A percentile compares a stretch with the other conserved stretches of the same genome.
phyloP scores from a whole-genome alignment of 2,888 invertebrate genomes.

The Aporophyla lueneburgensis region DNA sequence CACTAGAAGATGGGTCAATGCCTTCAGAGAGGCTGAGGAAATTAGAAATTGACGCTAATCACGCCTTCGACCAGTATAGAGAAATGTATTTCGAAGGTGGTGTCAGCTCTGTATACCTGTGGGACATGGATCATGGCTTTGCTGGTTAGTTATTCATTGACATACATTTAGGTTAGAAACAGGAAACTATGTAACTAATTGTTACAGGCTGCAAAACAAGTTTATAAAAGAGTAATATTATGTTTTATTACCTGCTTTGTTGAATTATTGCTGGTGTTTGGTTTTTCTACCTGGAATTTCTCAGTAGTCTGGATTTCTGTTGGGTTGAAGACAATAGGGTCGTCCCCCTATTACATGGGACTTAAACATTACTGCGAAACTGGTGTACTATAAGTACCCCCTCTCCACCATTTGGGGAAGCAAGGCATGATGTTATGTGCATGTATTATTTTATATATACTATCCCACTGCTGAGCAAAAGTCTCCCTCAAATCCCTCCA shows the following conservation, averaged over 20 bases:
- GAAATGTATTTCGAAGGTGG: conserved; percentile 99
- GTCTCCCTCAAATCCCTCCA: too few species aligned
- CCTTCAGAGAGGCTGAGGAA: conserved; percentile 98
- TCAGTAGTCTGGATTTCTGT: too few species aligned
- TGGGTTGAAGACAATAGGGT: too few species aligned
- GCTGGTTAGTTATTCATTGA: conserved; percentile 91
- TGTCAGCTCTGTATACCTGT: conserved; percentile 99
- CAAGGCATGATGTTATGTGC: too few species aligned
- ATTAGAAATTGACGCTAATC: conserved; percentile 99
- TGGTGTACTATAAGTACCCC: too few species aligned
- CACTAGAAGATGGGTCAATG: conserved; percentile 99
- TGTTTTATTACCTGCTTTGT: neutral
- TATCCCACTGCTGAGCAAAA: too few species aligned
- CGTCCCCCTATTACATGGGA: too few species aligned
- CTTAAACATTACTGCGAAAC: too few species aligned
- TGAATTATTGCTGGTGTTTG: neutral
- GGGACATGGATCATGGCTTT: conserved; percentile 99
- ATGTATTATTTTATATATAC: too few species aligned
- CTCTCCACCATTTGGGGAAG: too few species aligned
- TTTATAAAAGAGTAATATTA: neutral
- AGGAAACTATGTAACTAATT: conserved; percentile 38
- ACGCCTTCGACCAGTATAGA: conserved; percentile 99
- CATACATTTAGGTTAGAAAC: conserved; percentile 49
- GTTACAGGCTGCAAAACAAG: neutral
- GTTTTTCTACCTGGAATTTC: too few species aligned